Evolutionary conservation across 2,113 vertebrate species (phyloP).

Genomic region (Jacana jacana): DNA sequence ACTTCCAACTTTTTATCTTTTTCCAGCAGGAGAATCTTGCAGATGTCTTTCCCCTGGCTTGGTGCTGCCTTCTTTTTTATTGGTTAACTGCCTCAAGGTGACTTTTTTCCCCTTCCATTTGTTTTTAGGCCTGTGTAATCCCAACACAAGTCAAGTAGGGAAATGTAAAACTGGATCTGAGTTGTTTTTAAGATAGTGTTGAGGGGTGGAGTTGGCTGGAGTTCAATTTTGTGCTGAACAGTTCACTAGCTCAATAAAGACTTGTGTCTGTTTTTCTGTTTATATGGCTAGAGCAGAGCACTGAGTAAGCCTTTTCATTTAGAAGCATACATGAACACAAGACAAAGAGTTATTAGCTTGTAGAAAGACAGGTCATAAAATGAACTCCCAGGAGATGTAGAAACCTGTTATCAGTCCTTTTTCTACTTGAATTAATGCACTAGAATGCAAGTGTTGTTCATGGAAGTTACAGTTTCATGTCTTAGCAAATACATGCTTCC

Average conservation of each 20-base stretch:
- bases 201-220: conserved; percentile 22
- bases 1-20: background rate
- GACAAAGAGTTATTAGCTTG: conserved; percentile 19
- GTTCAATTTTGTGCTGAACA: conserved; percentile 37
- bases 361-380: conserved; percentile 51
- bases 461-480: background rate
- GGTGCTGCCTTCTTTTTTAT: background rate
- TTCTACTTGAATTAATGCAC: background rate
- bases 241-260: conserved; percentile 39
- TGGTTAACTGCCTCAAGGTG: background rate
- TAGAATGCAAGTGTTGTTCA: background rate
- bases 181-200: conserved; percentile 30
- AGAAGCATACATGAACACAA: conserved; percentile 9
- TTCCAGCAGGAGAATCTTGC: background rate
- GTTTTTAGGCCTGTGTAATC: background rate
- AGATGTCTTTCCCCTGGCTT: background rate
- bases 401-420: background rate
- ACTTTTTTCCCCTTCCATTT: background rate
- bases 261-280: conserved; percentile 51
- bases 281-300: conserved; percentile 22
- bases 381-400: background rate
- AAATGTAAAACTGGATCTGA: conserved; percentile 19
- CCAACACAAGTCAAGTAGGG: background rate
- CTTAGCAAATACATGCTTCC: background rate
- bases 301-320: conserved; percentile 63